Evolutionary conservation across 2,113 vertebrate genomes (phyloP).

Genomic region (Talpa occidentalis): DNA sequence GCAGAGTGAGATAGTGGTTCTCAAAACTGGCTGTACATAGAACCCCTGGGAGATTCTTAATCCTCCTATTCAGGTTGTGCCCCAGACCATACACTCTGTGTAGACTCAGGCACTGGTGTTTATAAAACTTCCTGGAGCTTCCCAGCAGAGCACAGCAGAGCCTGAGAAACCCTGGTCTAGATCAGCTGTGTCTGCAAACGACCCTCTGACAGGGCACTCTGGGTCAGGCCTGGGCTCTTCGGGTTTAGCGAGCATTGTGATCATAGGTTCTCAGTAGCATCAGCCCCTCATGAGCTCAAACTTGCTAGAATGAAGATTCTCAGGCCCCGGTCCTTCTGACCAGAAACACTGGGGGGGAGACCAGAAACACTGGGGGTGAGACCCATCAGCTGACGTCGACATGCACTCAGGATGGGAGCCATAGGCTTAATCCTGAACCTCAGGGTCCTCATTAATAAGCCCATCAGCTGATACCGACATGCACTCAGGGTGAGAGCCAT

Average conservation of each 20-base stretch:
- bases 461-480: neutral
- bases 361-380: neutral
- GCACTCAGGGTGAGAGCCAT: neutral
- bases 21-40: neutral
- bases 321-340: neutral
- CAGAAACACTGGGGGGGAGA: neutral
- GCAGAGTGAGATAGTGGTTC: neutral
- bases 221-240: neutral
- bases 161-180: neutral
- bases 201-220: neutral
- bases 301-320: neutral
- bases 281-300: too few relatives aligned
- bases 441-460: neutral
- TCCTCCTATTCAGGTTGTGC: neutral
- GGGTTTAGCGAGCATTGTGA: too few relatives aligned
- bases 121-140: neutral
- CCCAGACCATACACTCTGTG: neutral
- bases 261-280: too few relatives aligned
- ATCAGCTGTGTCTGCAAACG: neutral
- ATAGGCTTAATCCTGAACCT: neutral
- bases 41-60: neutral
- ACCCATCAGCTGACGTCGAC: neutral
- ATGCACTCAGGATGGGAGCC: neutral
- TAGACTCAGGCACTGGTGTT: neutral
- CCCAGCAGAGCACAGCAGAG: too few relatives aligned